phyloP scores from a whole-genome alignment of 2,113 vertebrate species.

The Pyrgilauda ruficollis region DNA sequence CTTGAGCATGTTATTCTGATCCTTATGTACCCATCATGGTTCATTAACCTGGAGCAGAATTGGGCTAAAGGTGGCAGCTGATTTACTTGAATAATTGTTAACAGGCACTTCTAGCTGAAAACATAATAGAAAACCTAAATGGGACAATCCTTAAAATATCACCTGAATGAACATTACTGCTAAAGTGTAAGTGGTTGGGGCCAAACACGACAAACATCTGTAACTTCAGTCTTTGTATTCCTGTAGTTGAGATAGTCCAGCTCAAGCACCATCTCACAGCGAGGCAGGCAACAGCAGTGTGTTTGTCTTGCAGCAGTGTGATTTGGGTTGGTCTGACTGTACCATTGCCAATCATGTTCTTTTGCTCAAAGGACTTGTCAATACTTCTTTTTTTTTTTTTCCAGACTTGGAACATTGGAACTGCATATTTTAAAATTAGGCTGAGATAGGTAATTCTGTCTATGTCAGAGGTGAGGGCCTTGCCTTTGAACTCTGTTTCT shows the following conservation, averaged over 20 bases:
- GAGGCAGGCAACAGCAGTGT: background rate
- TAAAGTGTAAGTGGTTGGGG: background rate
- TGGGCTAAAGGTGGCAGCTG: background rate
- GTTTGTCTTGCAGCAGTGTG: background rate
- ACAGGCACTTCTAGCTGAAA: background rate
- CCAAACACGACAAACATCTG: background rate
- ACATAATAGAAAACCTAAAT: background rate
- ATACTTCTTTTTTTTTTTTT: background rate
- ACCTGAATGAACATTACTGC: background rate
- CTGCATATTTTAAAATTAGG: background rate
- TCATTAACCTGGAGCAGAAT: background rate
- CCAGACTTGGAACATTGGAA: background rate
- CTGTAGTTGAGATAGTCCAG: background rate
- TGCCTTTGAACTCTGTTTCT: background rate
- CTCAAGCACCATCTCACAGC: background rate
- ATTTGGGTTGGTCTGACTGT: background rate
- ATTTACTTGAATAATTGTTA: background rate
- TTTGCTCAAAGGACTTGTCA: background rate
- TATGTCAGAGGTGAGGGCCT: background rate
- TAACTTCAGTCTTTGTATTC: background rate
- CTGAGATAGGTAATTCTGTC: background rate
- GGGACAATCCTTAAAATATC: background rate
- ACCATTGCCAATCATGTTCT: background rate
- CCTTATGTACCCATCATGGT: background rate
- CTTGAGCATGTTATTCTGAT: background rate